A percentile compares a stretch with the other conserved stretches of the same genome.
These are phyloP conservation scores for Mechanitis mazaeus DNA, from an alignment of 2,888 invertebrate species.

Conservation along the genomic window DNA sequence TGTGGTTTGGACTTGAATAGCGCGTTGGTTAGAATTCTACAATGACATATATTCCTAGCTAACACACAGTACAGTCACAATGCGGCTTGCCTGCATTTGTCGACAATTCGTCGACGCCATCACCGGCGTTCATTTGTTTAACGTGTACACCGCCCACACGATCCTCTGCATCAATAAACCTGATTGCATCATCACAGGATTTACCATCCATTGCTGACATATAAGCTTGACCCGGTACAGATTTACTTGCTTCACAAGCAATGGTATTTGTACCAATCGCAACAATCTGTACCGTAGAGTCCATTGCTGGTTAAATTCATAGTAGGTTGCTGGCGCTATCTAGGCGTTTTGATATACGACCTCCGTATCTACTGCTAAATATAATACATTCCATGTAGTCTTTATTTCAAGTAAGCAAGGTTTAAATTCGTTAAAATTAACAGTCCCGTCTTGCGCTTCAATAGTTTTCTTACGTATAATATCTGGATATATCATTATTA, in stretches of 20 bases:
- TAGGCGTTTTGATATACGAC: conserved; percentile 28
- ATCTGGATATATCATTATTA: conserved; percentile 26
- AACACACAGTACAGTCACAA: conserved; percentile 19
- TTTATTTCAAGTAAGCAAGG: conserved; percentile 14
- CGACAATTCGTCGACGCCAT: conserved; percentile 27
- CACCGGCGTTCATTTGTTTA: conserved; percentile 26
- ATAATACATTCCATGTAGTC: conserved; percentile 6
- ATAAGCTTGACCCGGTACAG: conserved; percentile 11
- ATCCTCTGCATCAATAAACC: conserved; percentile 18
- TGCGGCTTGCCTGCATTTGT: conserved; percentile 28
- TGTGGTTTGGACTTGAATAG: conserved; percentile 19
- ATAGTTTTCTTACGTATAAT: conserved; percentile 26
- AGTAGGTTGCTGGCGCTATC: conserved; percentile 23
- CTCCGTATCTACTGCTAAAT: conserved; percentile 18
- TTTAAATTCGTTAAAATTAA: conserved; percentile 9
- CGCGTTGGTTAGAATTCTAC: conserved; percentile 9
- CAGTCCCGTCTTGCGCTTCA: conserved; percentile 11
- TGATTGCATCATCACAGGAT: conserved; percentile 14
- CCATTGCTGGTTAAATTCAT: conserved; percentile 17
- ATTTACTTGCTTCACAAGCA: conserved; percentile 15
- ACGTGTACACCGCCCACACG: conserved; percentile 24
- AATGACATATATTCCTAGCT: conserved; percentile 19
- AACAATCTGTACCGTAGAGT: conserved; percentile 16
- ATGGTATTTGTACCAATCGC: conserved; percentile 16
- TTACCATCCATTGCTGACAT: conserved; percentile 20